phyloP scores from a whole-genome alignment of 1,140 invertebrate species.

The roundworm (Caenorhabditis elegans) region WBcel235 BX284604.4:1399001-1399500 shows the following conservation, averaged over 20 bases:
- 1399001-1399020: constrained; percentile 77
- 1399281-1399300: too few relatives aligned
- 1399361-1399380: constrained; percentile 2
- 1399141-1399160: not conserved
- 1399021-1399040: constrained; percentile 83
- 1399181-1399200: constrained; percentile 1
- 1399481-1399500: too few relatives aligned
- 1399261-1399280: too few relatives aligned
- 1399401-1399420: not conserved
- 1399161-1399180: not conserved
- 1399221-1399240: not conserved
- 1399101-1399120: constrained; percentile 72
- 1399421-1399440: not conserved
- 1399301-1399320: too few relatives aligned
- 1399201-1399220: not conserved
- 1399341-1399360: not conserved
- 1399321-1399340: not conserved
- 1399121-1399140: constrained; percentile 46
- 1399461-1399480: too few relatives aligned
- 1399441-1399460: constrained; percentile 18
- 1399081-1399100: constrained; percentile 87
- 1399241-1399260: too few relatives aligned
- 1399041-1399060: constrained; percentile 82
- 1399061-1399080: constrained; percentile 86
- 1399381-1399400: not conserved